A percentile compares a stretch with the other conserved stretches of the same genome.
Evolutionary conservation across 2,113 vertebrate species (phyloP).

Genomic region (Ceyx margarethae): DNA sequence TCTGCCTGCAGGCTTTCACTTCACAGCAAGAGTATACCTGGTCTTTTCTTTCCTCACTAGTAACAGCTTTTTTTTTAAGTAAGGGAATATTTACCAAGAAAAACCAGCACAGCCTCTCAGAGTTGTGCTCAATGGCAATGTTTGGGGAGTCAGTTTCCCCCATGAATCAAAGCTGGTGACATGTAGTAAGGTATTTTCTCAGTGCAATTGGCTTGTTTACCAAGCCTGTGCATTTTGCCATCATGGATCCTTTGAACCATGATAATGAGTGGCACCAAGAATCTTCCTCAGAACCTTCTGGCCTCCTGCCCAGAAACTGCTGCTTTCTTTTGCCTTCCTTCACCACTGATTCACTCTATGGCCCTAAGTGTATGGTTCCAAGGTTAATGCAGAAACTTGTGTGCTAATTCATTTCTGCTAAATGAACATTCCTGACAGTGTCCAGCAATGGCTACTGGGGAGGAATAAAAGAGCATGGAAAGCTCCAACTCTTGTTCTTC

Average conservation of each 20-base stretch:
- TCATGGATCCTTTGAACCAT: background rate
- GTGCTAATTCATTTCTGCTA: background rate
- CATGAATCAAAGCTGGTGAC: background rate
- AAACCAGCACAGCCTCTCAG: background rate
- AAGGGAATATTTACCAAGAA: conserved; percentile 31
- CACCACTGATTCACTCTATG: background rate
- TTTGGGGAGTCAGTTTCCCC: background rate
- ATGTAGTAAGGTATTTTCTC: background rate
- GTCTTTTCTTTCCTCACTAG: background rate
- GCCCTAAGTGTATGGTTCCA: background rate
- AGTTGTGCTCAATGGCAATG: background rate
- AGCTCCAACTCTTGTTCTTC: background rate
- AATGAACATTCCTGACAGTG: background rate
- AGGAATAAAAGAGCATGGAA: background rate
- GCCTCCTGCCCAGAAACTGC: background rate
- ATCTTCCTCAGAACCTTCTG: background rate
- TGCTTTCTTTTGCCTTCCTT: background rate
- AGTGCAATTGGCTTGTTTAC: background rate
- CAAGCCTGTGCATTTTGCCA: background rate
- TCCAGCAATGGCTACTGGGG: background rate
- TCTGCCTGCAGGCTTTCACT: conserved; percentile 6
- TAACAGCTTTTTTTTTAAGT: background rate
- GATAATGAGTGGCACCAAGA: background rate
- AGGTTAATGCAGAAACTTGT: background rate
- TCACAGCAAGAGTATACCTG: background rate